phyloP scores from a whole-genome alignment of 2,888 invertebrate genomes.

The Cheilosia scutellata region DNA sequence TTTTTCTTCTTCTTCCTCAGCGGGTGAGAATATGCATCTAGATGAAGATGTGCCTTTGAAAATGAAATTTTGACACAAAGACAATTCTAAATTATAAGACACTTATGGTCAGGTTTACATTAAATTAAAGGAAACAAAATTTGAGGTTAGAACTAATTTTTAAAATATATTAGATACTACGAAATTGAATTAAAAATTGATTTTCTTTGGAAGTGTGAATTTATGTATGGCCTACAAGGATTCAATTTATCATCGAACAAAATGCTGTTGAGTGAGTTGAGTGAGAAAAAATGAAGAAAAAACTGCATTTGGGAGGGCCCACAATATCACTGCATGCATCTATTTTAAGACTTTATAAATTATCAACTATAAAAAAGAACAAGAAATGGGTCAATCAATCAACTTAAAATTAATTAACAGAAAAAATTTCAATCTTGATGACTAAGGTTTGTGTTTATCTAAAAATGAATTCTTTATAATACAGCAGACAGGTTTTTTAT shows the following conservation, averaged over 20 bases:
- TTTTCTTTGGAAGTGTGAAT: not conserved
- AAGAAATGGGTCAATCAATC: constrained; percentile 1
- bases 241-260: too few relatives aligned
- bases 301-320: too few relatives aligned
- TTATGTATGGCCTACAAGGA: too few relatives aligned
- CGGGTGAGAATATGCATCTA: constrained; percentile 19
- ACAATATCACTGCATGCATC: not conserved
- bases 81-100: constrained; percentile 6
- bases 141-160: not conserved
- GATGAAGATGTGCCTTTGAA: constrained; percentile 32
- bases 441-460: not conserved
- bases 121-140: not conserved
- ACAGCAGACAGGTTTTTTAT: not conserved
- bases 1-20: not conserved
- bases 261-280: too few relatives aligned
- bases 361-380: too few relatives aligned
- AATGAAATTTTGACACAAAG: constrained; percentile 16
- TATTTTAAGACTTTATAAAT: not conserved
- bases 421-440: not conserved
- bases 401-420: not conserved
- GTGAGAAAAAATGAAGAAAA: too few relatives aligned
- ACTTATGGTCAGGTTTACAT: not conserved
- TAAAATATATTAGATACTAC: not conserved
- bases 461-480: not conserved
- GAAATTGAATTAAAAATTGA: too few relatives aligned